phyloP scores from a whole-genome alignment of 2,113 vertebrate genomes.

The Thamnophis sirtalis region DNA sequence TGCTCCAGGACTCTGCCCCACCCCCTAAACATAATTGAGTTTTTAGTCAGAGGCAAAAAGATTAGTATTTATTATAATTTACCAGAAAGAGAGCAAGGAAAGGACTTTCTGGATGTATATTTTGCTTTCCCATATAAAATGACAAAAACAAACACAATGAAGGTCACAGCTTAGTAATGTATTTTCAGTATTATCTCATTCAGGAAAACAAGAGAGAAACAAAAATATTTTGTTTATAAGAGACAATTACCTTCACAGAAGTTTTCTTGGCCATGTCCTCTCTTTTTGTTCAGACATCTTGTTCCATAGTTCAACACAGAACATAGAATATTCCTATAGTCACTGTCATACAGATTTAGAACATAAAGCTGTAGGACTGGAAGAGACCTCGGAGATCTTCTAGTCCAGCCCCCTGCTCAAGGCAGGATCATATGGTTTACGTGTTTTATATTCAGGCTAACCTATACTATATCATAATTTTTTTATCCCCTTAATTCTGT shows the following conservation, averaged over 20 bases:
- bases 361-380: not conserved
- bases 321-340: not conserved
- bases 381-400: not conserved
- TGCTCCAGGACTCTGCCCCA: slow-evolving; percentile 31
- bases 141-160: slow-evolving; percentile 40
- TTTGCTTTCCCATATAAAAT: slow-evolving; percentile 57
- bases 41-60: slow-evolving; percentile 30
- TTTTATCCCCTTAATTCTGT: not conserved
- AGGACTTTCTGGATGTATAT: slow-evolving; percentile 44
- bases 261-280: not conserved
- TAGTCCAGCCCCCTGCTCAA: not conserved
- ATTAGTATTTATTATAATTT: slow-evolving; percentile 17
- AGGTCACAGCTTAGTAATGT: slow-evolving; percentile 45
- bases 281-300: not conserved
- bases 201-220: slow-evolving; percentile 45
- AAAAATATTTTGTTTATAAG: slow-evolving; percentile 32
- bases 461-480: slow-evolving; percentile 3
- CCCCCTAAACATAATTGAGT: not conserved
- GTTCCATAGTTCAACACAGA: not conserved
- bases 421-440: not conserved
- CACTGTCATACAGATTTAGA: not conserved
- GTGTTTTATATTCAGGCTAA: slow-evolving; percentile 13
- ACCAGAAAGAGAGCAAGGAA: not conserved
- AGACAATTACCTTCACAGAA: not conserved
- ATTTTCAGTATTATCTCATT: slow-evolving; percentile 45